Evolutionary conservation across 2,888 invertebrate genomes (phyloP).

Genomic region (Cartodere bifasciata): DNA sequence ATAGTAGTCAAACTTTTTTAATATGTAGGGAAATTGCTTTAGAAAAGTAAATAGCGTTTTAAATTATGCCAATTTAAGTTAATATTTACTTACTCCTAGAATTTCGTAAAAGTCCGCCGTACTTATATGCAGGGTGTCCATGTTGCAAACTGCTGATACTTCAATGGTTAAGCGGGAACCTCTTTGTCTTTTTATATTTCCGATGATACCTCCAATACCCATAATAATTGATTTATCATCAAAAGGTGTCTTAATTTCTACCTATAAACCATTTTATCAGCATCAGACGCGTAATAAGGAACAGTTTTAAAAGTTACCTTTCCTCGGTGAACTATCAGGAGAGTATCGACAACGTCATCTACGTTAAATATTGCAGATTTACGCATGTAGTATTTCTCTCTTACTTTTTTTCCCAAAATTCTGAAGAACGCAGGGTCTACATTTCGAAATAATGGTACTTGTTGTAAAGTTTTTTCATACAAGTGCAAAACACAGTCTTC

Average conservation of each 20-base stretch:
- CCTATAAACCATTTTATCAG: conserved; percentile 5
- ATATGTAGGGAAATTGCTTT: too few relatives aligned
- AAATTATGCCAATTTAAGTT: too few relatives aligned
- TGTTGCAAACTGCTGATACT: conserved; percentile 38
- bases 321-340: conserved; percentile 41
- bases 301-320: conserved; percentile 29
- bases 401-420: conserved; percentile 40
- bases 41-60: too few relatives aligned
- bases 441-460: conserved; percentile 42
- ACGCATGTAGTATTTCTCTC: conserved; percentile 40
- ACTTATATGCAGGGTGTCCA: conserved; percentile 37
- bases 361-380: conserved; percentile 39
- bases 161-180: conserved; percentile 37
- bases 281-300: conserved; percentile 1
- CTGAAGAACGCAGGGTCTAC: conserved; percentile 42
- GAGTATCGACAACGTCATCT: conserved; percentile 37
- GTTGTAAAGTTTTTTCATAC: conserved; percentile 40
- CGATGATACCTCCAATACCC: conserved; percentile 43
- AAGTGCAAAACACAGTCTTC: conserved; percentile 42
- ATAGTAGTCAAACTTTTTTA: too few relatives aligned
- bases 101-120: conserved; percentile 40
- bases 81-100: conserved; percentile 28
- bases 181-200: conserved; percentile 37
- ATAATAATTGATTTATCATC: conserved; percentile 42
- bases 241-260: conserved; percentile 15